Percentiles rank a stretch among this genome's conserved stretches.
phyloP scores from a whole-genome alignment of 1,140 invertebrate species.

The Megathymus violae region DNA sequence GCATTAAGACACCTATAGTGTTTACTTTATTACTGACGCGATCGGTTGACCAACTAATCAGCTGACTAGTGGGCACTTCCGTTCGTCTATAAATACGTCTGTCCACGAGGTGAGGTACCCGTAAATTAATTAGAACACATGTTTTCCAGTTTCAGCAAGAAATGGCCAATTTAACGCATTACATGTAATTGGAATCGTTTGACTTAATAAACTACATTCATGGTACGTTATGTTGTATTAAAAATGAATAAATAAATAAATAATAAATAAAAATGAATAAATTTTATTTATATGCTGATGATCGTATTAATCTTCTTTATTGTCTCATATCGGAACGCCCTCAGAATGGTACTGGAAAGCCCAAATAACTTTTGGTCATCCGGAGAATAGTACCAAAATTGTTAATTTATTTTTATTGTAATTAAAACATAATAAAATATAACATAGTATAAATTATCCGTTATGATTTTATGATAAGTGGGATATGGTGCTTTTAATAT shows the following conservation, averaged over 20 bases:
- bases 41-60: conserved; percentile 38
- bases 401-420: too few relatives aligned
- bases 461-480: too few relatives aligned
- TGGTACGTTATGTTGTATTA: conserved; percentile 6
- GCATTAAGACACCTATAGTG: conserved; percentile 49
- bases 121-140: conserved; percentile 56
- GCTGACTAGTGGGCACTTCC: conserved; percentile 46
- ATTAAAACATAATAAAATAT: too few relatives aligned
- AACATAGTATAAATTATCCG: too few relatives aligned
- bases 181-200: conserved; percentile 51
- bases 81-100: conserved; percentile 47
- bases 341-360: too few relatives aligned
- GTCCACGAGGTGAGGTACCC: conserved; percentile 45
- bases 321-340: too few relatives aligned
- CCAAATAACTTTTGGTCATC: too few relatives aligned
- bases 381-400: too few relatives aligned
- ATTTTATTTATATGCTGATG: too few relatives aligned
- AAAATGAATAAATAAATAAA: not conserved
- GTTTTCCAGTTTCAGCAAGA: conserved; percentile 59
- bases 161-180: conserved; percentile 48
- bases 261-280: too few relatives aligned
- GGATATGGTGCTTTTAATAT: too few relatives aligned
- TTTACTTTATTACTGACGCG: conserved; percentile 36
- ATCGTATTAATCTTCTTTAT: too few relatives aligned
- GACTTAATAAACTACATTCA: conserved; percentile 41